These are phyloP conservation scores for Phainopepla nitens DNA, from an alignment of 2,113 vertebrate genomes.

Conservation along the genomic window DNA sequence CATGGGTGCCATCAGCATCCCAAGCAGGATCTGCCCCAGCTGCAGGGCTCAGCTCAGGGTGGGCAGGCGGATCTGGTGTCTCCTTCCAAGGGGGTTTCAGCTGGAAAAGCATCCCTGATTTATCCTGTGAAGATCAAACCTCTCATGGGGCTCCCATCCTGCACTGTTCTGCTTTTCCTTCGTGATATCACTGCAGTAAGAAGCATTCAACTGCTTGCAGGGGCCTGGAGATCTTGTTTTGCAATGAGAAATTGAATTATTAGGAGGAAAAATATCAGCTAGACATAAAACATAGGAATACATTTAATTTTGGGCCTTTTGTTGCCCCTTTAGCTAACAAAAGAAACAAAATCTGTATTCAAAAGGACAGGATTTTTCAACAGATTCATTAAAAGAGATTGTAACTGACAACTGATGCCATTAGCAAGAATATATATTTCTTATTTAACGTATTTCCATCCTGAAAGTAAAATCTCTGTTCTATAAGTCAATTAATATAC, in stretches of 20 bases:
- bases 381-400: background rate
- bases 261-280: background rate
- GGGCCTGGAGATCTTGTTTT: background rate
- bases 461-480: background rate
- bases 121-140: background rate
- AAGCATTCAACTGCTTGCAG: background rate
- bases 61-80: fast-evolving
- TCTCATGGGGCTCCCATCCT: fast-evolving
- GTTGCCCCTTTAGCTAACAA: background rate
- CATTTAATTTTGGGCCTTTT: background rate
- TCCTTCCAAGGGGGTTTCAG: background rate
- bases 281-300: background rate
- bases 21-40: fast-evolving
- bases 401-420: background rate
- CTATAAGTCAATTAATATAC: conserved; percentile 29
- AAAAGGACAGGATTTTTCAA: background rate
- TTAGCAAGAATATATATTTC: background rate
- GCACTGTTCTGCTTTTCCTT: background rate
- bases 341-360: background rate
- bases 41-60: background rate
- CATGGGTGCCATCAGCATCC: fast-evolving
- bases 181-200: fast-evolving
- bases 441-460: background rate
- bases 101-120: background rate
- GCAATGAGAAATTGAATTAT: background rate